phyloP scores from a whole-genome alignment of 2,113 vertebrate species.

The Rhinichthys klamathensis region DNA sequence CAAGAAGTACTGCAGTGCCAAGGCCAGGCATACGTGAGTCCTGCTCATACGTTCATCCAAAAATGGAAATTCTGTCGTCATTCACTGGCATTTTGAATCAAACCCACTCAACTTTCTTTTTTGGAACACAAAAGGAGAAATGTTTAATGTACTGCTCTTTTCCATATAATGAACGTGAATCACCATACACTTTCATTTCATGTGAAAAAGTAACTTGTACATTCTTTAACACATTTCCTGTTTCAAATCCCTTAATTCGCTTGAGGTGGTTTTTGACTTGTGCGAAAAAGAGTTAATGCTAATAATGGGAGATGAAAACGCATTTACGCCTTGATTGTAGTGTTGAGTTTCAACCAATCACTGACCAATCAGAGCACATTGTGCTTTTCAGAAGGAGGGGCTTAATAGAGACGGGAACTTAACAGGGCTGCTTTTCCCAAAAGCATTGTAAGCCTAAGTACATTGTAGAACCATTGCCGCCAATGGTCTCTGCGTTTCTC shows the following conservation, averaged over 20 bases:
- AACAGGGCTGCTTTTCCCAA: no score
- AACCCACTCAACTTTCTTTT: neutral
- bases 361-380: no score
- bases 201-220: neutral
- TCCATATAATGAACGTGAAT: neutral
- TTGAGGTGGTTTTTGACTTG: no score
- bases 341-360: no score
- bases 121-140: neutral
- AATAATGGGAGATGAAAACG: no score
- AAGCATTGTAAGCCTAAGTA: no score
- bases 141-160: neutral
- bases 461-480: no score
- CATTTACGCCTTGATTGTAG: no score
- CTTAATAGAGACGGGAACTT: no score
- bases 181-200: neutral
- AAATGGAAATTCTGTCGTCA: neutral
- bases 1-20: conserved; percentile 95
- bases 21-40: conserved; percentile 95
- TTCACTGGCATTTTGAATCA: neutral
- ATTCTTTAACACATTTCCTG: neutral
- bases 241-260: neutral
- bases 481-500: no score
- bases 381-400: no score
- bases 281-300: no score
- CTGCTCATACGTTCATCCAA: neutral